Conservation (phyloP, 2,113 vertebrate species). For the Ariopsis seemanni region DNA sequence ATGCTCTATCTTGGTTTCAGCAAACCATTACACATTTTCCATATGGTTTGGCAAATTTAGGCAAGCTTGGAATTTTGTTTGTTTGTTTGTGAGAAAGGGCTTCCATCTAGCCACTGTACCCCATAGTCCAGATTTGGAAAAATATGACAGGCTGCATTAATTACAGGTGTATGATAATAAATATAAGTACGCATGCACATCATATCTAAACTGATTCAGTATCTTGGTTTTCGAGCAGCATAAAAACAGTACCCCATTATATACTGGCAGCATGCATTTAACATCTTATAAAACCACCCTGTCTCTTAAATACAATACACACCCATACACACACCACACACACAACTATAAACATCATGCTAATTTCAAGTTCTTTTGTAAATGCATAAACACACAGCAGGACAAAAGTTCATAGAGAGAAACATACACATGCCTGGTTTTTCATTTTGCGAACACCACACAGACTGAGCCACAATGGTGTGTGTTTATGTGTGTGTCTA, state of each 20-base stretch:
- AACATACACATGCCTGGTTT: background rate
- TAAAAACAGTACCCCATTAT: background rate
- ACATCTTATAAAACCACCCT: background rate
- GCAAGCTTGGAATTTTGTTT: background rate
- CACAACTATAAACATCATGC: background rate
- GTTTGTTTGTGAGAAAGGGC: background rate
- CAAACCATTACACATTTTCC: background rate
- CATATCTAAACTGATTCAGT: background rate
- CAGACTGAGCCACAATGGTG: conserved; percentile 1
- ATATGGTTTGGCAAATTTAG: background rate
- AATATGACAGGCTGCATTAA: background rate
- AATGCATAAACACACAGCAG: conserved; percentile 2
- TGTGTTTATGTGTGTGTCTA: background rate
- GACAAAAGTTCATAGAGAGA: conserved; percentile 1
- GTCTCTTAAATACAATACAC: background rate
- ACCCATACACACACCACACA: conserved; percentile 1
- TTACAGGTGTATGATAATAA: background rate
- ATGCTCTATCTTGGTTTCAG: too few species aligned
- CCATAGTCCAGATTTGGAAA: background rate
- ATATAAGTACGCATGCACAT: background rate
- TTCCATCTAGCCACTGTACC: background rate
- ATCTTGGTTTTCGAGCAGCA: background rate
- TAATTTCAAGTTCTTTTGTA: conserved; percentile 8
- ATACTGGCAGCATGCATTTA: background rate
- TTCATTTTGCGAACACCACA: conserved; percentile 11